These are phyloP conservation scores for Anoplopoma fimbria DNA, from an alignment of 2,113 vertebrate genomes.

Conservation along the genomic window DNA sequence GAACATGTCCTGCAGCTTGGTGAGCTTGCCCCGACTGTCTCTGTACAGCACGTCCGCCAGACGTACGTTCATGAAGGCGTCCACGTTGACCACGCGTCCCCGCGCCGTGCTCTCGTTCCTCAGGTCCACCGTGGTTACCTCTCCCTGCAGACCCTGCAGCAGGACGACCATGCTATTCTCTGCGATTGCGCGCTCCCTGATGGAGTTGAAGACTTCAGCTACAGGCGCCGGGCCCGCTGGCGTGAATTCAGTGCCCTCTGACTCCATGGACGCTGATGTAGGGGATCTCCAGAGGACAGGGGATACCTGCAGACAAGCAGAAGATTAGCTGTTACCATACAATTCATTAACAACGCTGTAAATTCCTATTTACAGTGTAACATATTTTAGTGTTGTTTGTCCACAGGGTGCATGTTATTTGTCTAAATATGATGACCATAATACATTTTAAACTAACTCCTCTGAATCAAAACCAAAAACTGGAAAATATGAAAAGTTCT, in stretches of 20 bases:
- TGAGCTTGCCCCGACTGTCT: constrained; percentile 83
- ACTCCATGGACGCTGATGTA: constrained; percentile 45
- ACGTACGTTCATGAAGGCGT: constrained; percentile 97
- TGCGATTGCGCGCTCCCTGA: constrained; percentile 93
- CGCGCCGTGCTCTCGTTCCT: constrained; percentile 90
- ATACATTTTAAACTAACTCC: background rate
- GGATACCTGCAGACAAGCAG: constrained; percentile 18
- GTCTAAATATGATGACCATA: background rate
- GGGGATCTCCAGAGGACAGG: background rate
- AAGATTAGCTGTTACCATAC: background rate
- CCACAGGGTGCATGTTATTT: background rate
- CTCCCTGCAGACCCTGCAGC: constrained; percentile 92
- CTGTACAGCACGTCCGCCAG: constrained; percentile 88
- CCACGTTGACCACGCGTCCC: constrained; percentile 90
- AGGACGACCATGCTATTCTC: constrained; percentile 97
- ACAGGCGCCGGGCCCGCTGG: fast-evolving
- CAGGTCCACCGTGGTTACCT: constrained; percentile 92
- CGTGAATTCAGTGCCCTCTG: background rate
- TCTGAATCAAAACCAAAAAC: background rate
- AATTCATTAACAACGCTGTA: background rate
- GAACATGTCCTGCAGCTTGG: constrained; percentile 89
- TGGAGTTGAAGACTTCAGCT: constrained; percentile 86
- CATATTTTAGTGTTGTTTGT: background rate
- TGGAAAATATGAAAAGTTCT: background rate
- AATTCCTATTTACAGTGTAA: background rate